phyloP scores from a whole-genome alignment of 1,140 invertebrate species.

The Anthonomus grandis region DNA sequence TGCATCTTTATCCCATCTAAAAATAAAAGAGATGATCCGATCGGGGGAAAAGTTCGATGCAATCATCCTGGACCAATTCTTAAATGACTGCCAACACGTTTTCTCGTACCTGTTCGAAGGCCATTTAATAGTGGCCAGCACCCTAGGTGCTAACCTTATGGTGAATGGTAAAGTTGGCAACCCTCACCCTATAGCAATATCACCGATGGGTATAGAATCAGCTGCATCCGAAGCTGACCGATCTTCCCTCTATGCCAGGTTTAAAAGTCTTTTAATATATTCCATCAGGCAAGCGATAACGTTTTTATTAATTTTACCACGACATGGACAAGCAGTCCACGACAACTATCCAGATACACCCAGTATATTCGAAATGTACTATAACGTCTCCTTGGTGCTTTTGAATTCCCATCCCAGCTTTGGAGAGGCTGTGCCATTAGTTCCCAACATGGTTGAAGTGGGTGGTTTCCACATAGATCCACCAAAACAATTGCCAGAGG shows the following conservation, averaged over 20 bases:
- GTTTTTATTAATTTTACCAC: slow-evolving; percentile 34
- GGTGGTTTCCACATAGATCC: slow-evolving; percentile 38
- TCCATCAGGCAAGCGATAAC: slow-evolving; percentile 37
- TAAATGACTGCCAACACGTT: slow-evolving; percentile 63
- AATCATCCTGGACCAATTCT: slow-evolving; percentile 63
- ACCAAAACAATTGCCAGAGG: slow-evolving; percentile 45
- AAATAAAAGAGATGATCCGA: slow-evolving; percentile 20
- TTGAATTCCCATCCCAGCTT: slow-evolving; percentile 41
- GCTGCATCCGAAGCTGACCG: slow-evolving; percentile 36
- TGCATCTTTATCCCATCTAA: neutral
- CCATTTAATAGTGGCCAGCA: slow-evolving; percentile 56
- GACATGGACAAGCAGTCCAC: slow-evolving; percentile 46
- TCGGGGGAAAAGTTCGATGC: slow-evolving; percentile 58
- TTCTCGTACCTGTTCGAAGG: slow-evolving; percentile 60
- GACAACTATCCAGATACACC: slow-evolving; percentile 50
- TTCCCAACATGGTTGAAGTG: slow-evolving; percentile 32
- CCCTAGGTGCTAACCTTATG: slow-evolving; percentile 30
- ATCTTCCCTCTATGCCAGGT: slow-evolving; percentile 51
- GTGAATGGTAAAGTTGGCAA: slow-evolving; percentile 44
- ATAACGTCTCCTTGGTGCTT: slow-evolving; percentile 50
- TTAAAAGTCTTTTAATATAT: slow-evolving; percentile 43
- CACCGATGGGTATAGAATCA: slow-evolving; percentile 38
- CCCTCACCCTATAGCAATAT: slow-evolving; percentile 42
- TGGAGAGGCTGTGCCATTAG: slow-evolving; percentile 31
- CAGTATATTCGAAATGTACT: slow-evolving; percentile 51